Base-by-base conservation (phyloP, 2,113 vertebrate species). In the Stomatorhinus ivindoensis region DNA sequence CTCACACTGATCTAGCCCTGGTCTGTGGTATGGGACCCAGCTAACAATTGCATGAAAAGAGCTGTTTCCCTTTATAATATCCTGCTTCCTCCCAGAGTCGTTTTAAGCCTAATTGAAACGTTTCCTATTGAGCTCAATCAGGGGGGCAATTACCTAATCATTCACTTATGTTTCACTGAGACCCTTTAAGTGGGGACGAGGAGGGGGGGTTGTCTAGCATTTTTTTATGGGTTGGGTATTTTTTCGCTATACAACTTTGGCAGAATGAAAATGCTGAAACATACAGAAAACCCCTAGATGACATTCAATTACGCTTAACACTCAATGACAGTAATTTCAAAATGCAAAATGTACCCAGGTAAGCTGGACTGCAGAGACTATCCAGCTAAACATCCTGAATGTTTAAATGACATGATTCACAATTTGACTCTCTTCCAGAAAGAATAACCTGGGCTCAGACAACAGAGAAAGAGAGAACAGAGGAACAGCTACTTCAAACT, bases 41-140 rank as follows among this genome's bases (percentile, higher is more conserved):
- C 96, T 97, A 97, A 98, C 97, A 98, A 97, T 99, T 97, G 96
- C 97, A 98, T 98, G 98, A 98, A 97, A 98, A 97, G 97, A 96
- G 97, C 97, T 98, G 97, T 99, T 99, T 98, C 97, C 97, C 96
- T 98, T 98, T 97, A 96, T 97, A 97, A 99, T 97, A 98, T 95
- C 94, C 94, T 95, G 97, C 97, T 99, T 99, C 98, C 98, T 98
- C 96, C 97, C 96, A 91, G 93, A 90, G 95, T 96, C 97, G 97
- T 96, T 97, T 97, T 96, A 35, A 97, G 97, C 94, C 96, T 98
- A 99, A 99, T 99, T 99, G 98, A 98, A 99, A 99, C 97, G 97
- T 98, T 99, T 99, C 97, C 97, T 98, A 99, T 99, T 98, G 97
- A 97, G 97, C 97, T 98, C 98, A 99, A 99, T 99, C 98, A 99